Base-by-base conservation (phyloP, 2,113 vertebrate species). In the Ophthalmolycus amberensis region DNA sequence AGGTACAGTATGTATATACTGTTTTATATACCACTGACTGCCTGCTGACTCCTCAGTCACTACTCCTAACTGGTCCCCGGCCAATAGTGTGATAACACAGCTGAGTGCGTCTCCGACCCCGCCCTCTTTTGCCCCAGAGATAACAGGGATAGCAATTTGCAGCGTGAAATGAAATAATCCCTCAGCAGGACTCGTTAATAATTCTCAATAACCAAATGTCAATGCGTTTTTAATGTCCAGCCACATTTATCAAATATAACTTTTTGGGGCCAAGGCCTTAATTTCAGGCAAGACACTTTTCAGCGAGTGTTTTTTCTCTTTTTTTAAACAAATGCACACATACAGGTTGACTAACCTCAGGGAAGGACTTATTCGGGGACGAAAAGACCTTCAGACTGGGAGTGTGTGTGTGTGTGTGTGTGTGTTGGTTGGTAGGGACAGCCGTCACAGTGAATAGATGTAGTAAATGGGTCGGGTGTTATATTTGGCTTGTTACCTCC, bases 381-480 rank as follows among this genome's bases (percentile, higher is more conserved):
- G 60, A 63, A 56, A 9, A 65, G 73, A 83, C 80, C 82, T 80
- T 87, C 56, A 66, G 66, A 63, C 27, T 56, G 50, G 4, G 6
- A 32, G 32, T 20, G n/a, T n/a, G 46, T 15, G 44, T 65, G 65
- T 52, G n/a, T n/a, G 46, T 15, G 44, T 65, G 65, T 52, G 44
- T 54, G 73, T 37, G 34, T 6, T 34, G 34, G 34, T 72, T 59
- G 27, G 44, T 54, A 64, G 68, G 81, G 73, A 74, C 65, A 62
- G 56, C 65, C 77, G 59, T 78, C 40, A 59, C 67, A 71, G 58
- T 65, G 46, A 71, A 4, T 65, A 56, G 65, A 9, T 42, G 76
- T n/a, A 69, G 60, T 70, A 93, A 92, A 79, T 94, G 87, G 91
- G 92, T 91, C 90, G 84, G 65, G 37, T 84, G 79, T 89, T 91